A percentile compares a stretch with the other conserved stretches of the same genome.
Conservation (phyloP, 2,113 vertebrate species). For the Rhea americana region DNA sequence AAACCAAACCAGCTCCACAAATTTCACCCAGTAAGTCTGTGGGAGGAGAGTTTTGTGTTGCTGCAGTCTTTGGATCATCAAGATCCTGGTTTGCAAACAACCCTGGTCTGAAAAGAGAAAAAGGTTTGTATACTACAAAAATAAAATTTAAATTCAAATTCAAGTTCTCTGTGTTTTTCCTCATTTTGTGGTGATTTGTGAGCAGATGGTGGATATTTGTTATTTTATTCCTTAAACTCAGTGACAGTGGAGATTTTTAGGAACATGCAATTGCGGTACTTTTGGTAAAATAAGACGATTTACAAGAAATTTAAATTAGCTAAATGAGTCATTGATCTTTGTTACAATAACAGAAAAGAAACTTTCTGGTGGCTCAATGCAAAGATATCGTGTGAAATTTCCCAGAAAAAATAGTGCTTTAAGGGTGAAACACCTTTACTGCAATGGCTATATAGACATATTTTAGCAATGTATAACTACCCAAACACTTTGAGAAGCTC, state of each 20-base stretch:
- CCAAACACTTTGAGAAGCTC: neutral
- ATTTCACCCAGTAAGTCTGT: conserved; percentile 96
- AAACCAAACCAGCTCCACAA: conserved; percentile 93
- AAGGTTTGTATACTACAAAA: conserved; percentile 81
- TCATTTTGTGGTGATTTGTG: neutral
- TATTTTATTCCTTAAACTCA: neutral
- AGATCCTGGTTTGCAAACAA: conserved; percentile 97
- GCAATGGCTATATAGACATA: neutral
- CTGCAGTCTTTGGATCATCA: conserved; percentile 90
- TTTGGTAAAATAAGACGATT: neutral
- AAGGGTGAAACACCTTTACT: neutral
- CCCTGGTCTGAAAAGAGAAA: conserved; percentile 92
- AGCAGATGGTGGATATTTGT: neutral
- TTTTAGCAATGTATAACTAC: neutral
- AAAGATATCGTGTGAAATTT: neutral
- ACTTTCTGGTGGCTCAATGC: neutral
- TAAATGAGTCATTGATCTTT: neutral
- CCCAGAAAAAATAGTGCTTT: neutral
- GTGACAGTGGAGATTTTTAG: neutral
- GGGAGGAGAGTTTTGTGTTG: conserved; percentile 95
- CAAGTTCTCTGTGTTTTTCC: neutral
- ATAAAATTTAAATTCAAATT: neutral
- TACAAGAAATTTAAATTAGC: neutral
- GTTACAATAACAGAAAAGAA: neutral
- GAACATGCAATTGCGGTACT: neutral